phyloP scores from a whole-genome alignment of 2,113 vertebrate genomes.

The Irena cyanogastra region DNA sequence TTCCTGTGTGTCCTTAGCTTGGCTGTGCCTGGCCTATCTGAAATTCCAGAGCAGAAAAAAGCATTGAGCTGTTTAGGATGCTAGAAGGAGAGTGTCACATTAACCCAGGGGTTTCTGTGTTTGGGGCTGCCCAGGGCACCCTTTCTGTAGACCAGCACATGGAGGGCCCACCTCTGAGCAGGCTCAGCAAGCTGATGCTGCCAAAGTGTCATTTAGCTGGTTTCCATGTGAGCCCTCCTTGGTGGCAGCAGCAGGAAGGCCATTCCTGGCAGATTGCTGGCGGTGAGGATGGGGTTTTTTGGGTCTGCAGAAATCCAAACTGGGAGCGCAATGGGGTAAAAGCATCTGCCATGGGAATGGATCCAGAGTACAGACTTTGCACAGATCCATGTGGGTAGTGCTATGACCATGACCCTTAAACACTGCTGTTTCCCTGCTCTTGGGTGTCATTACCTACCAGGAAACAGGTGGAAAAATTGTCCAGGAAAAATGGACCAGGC shows the following conservation, averaged over 20 bases:
- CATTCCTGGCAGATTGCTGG: neutral
- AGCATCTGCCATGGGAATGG: neutral
- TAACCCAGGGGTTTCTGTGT: neutral
- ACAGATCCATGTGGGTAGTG: fast-evolving
- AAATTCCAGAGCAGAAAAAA: neutral
- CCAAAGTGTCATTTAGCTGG: neutral
- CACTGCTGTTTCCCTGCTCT: neutral
- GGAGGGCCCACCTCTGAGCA: neutral
- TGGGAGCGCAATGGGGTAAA: neutral
- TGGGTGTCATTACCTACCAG: neutral
- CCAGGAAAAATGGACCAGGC: neutral
- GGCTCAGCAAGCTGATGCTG: neutral
- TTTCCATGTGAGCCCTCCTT: neutral
- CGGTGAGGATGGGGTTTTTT: fast-evolving
- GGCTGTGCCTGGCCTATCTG: neutral
- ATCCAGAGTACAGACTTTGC: neutral
- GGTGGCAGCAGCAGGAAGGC: neutral
- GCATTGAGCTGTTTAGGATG: neutral
- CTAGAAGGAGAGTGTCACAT: neutral
- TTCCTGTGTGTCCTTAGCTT: neutral
- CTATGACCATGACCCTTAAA: neutral
- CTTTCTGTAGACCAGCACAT: neutral
- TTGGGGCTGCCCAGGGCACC: fast-evolving
- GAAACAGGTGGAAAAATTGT: slow-evolving; percentile 25
- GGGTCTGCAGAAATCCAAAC: neutral